These are phyloP conservation scores for Nothobranchius kuhntae DNA, from an alignment of 2,113 vertebrate species.

Conservation along the genomic window DNA sequence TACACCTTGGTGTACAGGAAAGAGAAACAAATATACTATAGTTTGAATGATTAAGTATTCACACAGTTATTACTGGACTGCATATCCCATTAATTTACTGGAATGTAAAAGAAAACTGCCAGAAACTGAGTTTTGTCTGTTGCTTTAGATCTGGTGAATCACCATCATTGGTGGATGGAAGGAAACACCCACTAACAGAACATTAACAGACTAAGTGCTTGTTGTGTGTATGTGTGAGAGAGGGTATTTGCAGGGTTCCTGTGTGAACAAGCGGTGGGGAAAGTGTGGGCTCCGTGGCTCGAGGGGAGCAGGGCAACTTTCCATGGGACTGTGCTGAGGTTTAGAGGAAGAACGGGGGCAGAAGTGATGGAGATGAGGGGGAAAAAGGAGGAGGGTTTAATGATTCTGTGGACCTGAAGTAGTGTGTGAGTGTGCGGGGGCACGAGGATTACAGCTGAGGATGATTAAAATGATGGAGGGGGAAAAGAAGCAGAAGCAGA, in stretches of 20 bases:
- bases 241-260: conserved; percentile 1
- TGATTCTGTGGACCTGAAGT: conserved; percentile 26
- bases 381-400: neutral
- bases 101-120: conserved; percentile 25
- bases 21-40: too few relatives aligned
- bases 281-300: conserved; percentile 46
- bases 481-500: conserved; percentile 11
- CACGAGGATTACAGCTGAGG: conserved; percentile 7
- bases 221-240: conserved; percentile 13
- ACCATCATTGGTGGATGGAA: conserved; percentile 7
- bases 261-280: conserved; percentile 51
- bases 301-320: conserved; percentile 46
- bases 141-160: conserved; percentile 10
- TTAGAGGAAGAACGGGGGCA: conserved; percentile 34
- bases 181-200: conserved; percentile 10
- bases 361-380: conserved; percentile 21
- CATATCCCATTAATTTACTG: too few relatives aligned
- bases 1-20: too few relatives aligned
- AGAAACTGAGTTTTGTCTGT: neutral
- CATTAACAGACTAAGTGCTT: conserved; percentile 30
- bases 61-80: too few relatives aligned
- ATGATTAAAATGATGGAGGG: conserved; percentile 23
- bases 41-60: too few relatives aligned
- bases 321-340: conserved; percentile 34
- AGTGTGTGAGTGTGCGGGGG: conserved; percentile 29